phyloP scores from a whole-genome alignment of 2,113 vertebrate genomes.

The Thryonomys swinderianus region DNA sequence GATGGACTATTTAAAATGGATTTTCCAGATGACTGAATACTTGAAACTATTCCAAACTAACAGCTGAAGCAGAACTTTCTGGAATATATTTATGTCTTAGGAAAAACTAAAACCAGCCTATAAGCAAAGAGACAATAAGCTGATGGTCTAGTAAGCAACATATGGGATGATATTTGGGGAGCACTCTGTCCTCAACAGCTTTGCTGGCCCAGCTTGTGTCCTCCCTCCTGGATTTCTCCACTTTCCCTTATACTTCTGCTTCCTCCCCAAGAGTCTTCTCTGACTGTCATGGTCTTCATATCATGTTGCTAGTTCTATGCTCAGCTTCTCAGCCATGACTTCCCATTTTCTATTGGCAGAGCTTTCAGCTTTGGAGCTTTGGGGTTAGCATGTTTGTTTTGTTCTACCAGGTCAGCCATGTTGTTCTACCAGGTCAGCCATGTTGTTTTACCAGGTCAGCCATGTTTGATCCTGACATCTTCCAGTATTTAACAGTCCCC shows the following conservation, averaged over 20 bases:
- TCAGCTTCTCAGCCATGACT: neutral
- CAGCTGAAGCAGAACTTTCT: neutral
- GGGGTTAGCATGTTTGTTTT: neutral
- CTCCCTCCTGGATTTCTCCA: neutral
- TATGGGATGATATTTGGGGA: neutral
- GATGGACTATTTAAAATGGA: too few relatives aligned
- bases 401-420: neutral
- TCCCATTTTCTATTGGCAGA: neutral
- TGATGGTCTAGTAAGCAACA: neutral
- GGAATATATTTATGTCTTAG: slow-evolving; percentile 14
- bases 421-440: neutral
- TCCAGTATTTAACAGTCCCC: neutral
- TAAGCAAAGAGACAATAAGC: neutral
- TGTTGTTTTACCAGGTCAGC: neutral
- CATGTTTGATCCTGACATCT: neutral
- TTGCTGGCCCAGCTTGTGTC: neutral
- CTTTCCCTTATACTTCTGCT: neutral
- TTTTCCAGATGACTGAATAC: slow-evolving; percentile 12
- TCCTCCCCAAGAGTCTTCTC: neutral
- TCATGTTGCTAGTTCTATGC: neutral
- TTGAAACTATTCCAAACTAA: slow-evolving; percentile 31
- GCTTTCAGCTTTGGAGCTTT: neutral
- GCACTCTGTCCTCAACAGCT: neutral
- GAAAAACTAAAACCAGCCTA: neutral
- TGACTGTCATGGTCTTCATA: neutral